These are phyloP conservation scores for Cephus pygmeus DNA, from an alignment of 2,888 invertebrate species.

Conservation along the genomic window DNA sequence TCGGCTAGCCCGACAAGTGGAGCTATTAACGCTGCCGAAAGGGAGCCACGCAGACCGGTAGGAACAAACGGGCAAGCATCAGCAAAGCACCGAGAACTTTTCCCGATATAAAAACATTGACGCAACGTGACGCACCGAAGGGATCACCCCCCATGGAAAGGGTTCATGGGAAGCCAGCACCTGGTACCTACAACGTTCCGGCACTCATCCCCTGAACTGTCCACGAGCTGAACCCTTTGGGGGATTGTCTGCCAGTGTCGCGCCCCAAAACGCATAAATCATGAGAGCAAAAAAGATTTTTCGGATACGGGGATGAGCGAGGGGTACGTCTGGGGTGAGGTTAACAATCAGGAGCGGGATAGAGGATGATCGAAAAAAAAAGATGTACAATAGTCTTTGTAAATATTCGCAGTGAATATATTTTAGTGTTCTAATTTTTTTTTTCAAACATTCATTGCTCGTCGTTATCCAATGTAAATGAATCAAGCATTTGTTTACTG, in stretches of 20 bases:
- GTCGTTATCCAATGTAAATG: not conserved
- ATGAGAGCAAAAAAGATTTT: conserved; percentile 20
- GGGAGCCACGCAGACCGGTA: not conserved
- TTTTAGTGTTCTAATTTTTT: not conserved
- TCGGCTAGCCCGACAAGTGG: not conserved
- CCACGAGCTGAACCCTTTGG: conserved; percentile 1
- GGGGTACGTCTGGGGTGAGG: not conserved
- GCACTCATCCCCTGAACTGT: not conserved
- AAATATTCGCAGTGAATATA: not conserved
- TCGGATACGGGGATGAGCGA: not conserved
- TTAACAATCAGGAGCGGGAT: not conserved
- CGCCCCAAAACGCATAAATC: conserved; percentile 21
- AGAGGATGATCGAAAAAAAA: not conserved
- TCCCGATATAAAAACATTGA: conserved; percentile 7
- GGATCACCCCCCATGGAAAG: not conserved
- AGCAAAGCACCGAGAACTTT: not conserved
- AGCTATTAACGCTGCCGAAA: not conserved
- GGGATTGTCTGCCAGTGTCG: conserved; percentile 10
- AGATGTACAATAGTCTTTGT: not conserved
- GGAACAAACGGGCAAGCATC: not conserved
- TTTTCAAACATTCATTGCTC: not conserved
- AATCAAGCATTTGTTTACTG: not conserved
- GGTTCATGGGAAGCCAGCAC: conserved; percentile 2
- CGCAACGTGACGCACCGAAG: not conserved
- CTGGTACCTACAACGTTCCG: not conserved